Conservation (phyloP, 2,113 vertebrate species). For the Heptranchias perlo region DNA sequence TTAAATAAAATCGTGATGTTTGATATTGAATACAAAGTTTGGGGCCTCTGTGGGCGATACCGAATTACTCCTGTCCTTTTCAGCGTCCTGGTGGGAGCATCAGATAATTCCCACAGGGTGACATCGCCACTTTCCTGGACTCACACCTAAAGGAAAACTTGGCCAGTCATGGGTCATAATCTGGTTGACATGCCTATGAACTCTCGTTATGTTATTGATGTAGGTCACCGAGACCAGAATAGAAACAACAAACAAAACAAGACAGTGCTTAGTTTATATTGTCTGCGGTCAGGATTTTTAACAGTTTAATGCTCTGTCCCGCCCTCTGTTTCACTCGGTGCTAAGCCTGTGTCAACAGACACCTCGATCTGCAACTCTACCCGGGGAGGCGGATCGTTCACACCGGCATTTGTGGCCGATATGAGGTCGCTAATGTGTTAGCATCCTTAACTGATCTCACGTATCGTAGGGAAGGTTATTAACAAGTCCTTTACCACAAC, state of each 20-base stretch:
- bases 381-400: not conserved
- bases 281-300: not conserved
- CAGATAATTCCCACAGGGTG: not conserved
- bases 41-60: not conserved
- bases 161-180: not conserved
- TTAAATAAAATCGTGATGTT: not conserved
- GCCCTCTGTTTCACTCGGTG: not conserved
- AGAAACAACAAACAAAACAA: not conserved
- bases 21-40: not conserved
- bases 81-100: not conserved
- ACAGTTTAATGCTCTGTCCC: too few species aligned
- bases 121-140: not conserved
- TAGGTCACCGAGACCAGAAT: not conserved
- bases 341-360: not conserved
- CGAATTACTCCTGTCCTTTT: not conserved
- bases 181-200: not conserved
- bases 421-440: not conserved
- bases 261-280: not conserved
- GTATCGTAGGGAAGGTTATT: not conserved
- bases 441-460: not conserved
- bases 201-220: not conserved
- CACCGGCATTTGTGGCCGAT: not conserved
- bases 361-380: not conserved
- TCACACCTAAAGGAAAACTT: not conserved
- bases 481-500: not conserved